A percentile compares a stretch with the other conserved stretches of the same genome.
Evolutionary conservation across 2,113 vertebrate species (phyloP).

Genomic region (Propithecus coquereli): DNA sequence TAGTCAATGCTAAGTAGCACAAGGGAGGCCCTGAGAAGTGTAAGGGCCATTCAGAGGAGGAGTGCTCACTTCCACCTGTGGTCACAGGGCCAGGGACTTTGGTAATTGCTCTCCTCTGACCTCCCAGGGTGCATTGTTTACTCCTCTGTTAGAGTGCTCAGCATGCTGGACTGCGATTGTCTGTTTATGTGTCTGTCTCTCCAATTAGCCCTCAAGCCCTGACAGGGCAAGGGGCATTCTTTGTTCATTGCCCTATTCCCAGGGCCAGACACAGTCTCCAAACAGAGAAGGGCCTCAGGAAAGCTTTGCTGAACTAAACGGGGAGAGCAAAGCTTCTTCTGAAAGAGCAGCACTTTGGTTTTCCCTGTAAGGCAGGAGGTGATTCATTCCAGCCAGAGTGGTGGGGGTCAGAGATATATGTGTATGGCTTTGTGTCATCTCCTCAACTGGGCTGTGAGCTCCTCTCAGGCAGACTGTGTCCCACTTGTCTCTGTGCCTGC

Average conservation of each 20-base stretch:
- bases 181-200: conserved; percentile 66
- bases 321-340: background rate
- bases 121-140: conserved; percentile 46
- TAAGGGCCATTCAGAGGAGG: background rate
- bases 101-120: conserved; percentile 39
- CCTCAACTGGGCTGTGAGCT: background rate
- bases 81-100: background rate
- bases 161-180: conserved; percentile 18
- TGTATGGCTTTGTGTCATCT: background rate
- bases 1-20: no score
- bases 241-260: conserved; percentile 44
- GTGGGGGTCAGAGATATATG: background rate
- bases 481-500: background rate
- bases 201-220: conserved; percentile 50
- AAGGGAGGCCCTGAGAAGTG: background rate
- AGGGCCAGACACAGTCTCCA: background rate
- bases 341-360: background rate
- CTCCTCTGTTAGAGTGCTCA: background rate
- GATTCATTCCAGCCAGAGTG: background rate
- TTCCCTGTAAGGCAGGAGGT: background rate
- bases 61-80: background rate
- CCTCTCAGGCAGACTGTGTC: background rate
- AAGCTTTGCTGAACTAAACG: background rate
- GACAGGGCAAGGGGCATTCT: conserved; percentile 32
- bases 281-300: conserved; percentile 4